A percentile compares a stretch with the other conserved stretches of the same genome.
Conservation (phyloP, 2,797 vertebrate species). For the Phalanger gymnotis region DNA sequence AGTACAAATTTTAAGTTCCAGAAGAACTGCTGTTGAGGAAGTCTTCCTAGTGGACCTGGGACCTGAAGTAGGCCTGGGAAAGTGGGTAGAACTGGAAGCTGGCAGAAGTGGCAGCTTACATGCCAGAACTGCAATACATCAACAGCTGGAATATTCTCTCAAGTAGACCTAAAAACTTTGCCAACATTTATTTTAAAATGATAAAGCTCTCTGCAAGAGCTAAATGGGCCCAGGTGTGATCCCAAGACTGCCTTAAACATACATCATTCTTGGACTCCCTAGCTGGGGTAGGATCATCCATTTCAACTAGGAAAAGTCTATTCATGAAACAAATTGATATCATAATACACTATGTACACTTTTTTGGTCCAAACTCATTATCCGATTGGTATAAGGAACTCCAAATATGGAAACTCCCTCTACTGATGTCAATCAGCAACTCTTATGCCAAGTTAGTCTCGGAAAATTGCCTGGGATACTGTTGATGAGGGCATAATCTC, state of each 20-base stretch:
- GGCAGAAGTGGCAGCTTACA: neutral
- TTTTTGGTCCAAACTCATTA: neutral
- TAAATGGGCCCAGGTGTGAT: neutral
- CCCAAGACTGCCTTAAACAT: neutral
- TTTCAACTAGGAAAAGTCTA: neutral
- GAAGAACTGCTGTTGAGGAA: neutral
- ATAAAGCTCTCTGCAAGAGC: neutral
- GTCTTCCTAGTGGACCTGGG: neutral
- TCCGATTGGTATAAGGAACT: neutral
- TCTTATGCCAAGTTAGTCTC: neutral
- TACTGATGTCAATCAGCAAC: neutral
- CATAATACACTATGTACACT: neutral
- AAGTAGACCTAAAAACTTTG: neutral
- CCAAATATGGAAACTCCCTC: neutral
- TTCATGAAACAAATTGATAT: neutral
- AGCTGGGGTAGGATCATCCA: neutral
- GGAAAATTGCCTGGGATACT: neutral
- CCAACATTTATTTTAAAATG: neutral
- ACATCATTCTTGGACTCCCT: neutral
- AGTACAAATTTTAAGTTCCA: neutral
- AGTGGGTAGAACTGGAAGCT: neutral
- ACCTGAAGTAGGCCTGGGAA: neutral
- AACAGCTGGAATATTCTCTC: neutral
- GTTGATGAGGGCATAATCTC: too few species aligned
- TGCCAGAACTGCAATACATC: neutral